phyloP scores from a whole-genome alignment of 2,888 invertebrate species.

The Tholera decimalis region DNA sequence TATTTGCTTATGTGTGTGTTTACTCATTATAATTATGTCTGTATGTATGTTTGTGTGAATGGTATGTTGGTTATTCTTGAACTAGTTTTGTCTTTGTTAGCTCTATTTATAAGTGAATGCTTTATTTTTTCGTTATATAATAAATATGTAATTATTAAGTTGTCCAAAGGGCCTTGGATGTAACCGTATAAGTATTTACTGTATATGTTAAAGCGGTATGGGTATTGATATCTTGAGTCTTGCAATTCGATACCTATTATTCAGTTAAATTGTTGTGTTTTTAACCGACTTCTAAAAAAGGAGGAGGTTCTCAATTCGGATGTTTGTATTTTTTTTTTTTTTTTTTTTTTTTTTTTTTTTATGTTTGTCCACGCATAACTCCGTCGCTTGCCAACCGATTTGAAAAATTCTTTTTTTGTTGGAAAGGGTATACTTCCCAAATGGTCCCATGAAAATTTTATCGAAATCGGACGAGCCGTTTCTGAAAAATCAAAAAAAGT shows the following conservation, averaged over 20 bases:
- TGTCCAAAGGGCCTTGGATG: conserved; percentile 17
- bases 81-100: conserved; percentile 59
- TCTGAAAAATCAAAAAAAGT: too few relatives aligned
- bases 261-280: background rate
- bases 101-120: conserved; percentile 36
- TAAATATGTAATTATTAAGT: conserved; percentile 45
- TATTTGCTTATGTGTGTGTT: conserved; percentile 22
- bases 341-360: too few relatives aligned
- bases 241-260: background rate
- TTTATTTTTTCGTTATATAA: conserved; percentile 48
- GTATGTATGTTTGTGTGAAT: conserved; percentile 42
- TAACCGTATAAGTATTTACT: conserved; percentile 22
- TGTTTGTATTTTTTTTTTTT: too few relatives aligned
- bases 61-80: conserved; percentile 56
- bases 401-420: too few relatives aligned
- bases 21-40: conserved; percentile 3
- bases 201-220: background rate
- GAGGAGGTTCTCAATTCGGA: too few relatives aligned
- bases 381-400: too few relatives aligned
- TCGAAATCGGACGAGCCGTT: too few relatives aligned
- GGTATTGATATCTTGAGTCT: background rate
- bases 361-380: too few relatives aligned
- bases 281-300: too few relatives aligned
- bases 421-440: too few relatives aligned
- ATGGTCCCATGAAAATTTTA: too few relatives aligned